Evolutionary conservation across 2,888 invertebrate species (phyloP), one percentile per base, ranked within the genome.

Genomic region (Phaedon cochleariae): DNA sequence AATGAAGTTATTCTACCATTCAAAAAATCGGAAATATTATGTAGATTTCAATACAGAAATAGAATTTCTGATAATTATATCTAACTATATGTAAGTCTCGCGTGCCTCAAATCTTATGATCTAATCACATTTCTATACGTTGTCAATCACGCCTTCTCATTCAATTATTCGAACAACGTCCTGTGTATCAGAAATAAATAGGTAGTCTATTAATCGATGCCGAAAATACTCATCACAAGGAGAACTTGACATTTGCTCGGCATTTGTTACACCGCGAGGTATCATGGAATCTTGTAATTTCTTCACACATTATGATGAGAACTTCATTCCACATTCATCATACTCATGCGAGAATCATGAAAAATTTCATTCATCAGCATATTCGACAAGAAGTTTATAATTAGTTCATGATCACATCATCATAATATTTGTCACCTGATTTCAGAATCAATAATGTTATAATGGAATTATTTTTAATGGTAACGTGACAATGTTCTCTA

Each of bases 171-270:
- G 10, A 62, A 59, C 20, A 52, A 62, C 54, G 62, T 62, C 46
- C 58, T 52, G 53, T 21, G 51, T 61, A 65, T 62, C 70, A 65
- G 62, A 18, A 68, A 70, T 55, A 64, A 65, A 64, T 59, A 52
- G 59, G 17, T 54, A 59, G 34, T n/a, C 37, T 58, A 61, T 63
- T 52, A 68, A 59, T 66, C 59, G 60, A 59, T 49, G 34, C 53
- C 49, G 15, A 65, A 64, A 69, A 62, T 62, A 59, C 37, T 31
- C 53, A 51, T 65, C 68, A 62, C 49, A 18, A 58, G 55, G 52
- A 49, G 45, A 62, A 54, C 53, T 59, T 65, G 59, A 58, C 65
- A 65, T 65, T 65, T 58, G 18, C 15, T 17, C 15, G 12, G 12
- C 12, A 10, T 49, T 22, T 41, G 49, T 65, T 62, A 62, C 46